Evolutionary conservation across 2,888 invertebrate species (phyloP).

Genomic region (Drosophila testacea): DNA sequence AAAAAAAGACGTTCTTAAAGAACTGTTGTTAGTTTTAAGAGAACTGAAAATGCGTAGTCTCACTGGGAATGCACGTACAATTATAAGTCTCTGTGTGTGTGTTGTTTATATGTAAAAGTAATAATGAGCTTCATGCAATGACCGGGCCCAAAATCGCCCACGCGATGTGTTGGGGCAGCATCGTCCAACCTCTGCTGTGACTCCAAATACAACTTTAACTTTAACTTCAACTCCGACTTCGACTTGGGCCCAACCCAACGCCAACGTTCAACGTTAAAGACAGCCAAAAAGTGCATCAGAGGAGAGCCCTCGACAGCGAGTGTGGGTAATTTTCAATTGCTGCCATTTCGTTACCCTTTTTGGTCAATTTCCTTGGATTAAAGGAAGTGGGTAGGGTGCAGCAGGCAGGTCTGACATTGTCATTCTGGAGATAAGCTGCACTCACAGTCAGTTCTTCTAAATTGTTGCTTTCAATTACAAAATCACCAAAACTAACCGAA

Average conservation of each 20-base stretch:
- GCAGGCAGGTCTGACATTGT: conserved; percentile 22
- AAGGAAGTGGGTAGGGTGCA: conserved; percentile 31
- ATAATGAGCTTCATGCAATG: conserved; percentile 63
- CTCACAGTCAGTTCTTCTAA: conserved; percentile 24
- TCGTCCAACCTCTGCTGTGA: conserved; percentile 41
- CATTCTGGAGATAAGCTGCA: conserved; percentile 43
- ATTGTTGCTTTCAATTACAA: conserved; percentile 63
- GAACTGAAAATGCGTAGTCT: not conserved
- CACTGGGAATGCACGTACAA: conserved; percentile 11
- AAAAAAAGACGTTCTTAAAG: not conserved
- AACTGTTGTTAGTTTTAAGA: not conserved
- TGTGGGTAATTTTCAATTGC: conserved; percentile 63
- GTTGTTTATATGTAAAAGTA: conserved; percentile 42
- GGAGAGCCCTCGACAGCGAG: conserved; percentile 33
- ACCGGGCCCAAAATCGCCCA: conserved; percentile 68
- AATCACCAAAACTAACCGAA: conserved; percentile 54
- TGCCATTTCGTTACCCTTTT: conserved; percentile 66
- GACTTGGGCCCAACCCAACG: conserved; percentile 18
- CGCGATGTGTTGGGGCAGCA: conserved; percentile 51
- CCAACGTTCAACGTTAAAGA: conserved; percentile 10
- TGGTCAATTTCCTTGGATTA: conserved; percentile 38
- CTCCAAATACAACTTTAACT: conserved; percentile 22
- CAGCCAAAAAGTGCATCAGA: conserved; percentile 27
- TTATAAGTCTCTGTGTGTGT: conserved; percentile 16
- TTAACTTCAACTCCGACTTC: conserved; percentile 19